phyloP scores from a whole-genome alignment of 2,113 vertebrate species.

The Ariopsis seemanni region DNA sequence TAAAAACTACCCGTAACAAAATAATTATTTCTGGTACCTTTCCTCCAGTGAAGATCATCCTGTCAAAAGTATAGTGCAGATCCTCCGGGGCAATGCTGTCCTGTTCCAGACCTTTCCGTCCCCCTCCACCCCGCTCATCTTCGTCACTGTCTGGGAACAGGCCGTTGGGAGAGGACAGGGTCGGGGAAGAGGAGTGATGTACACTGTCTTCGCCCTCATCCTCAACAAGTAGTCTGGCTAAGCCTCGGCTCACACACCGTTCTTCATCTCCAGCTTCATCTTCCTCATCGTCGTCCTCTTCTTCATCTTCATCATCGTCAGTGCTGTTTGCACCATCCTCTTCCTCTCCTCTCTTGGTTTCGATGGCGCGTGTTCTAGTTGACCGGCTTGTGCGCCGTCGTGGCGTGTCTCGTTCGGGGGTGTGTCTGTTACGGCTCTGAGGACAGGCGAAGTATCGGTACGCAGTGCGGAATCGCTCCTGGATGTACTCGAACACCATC shows the following conservation, averaged over 20 bases:
- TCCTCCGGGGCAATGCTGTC: constrained; percentile 73
- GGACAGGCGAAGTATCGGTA: constrained; percentile 97
- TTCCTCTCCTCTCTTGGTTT: constrained; percentile 25
- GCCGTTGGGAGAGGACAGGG: constrained; percentile 67
- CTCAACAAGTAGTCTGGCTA: constrained; percentile 14
- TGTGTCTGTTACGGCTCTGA: constrained; percentile 79
- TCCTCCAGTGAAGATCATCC: constrained; percentile 94
- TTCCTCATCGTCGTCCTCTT: constrained; percentile 40
- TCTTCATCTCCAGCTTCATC: constrained; percentile 20
- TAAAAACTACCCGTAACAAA: not conserved
- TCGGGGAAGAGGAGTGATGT: constrained; percentile 40
- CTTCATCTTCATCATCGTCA: constrained; percentile 46
- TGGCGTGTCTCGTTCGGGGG: constrained; percentile 2
- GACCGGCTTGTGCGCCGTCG: not conserved
- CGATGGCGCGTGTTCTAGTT: not conserved
- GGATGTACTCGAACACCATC: constrained; percentile 98
- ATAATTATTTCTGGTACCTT: constrained; percentile 75
- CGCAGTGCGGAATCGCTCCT: constrained; percentile 91
- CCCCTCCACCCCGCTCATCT: constrained; percentile 60
- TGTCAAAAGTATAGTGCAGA: constrained; percentile 91
- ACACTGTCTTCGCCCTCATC: constrained; percentile 43
- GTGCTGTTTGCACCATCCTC: constrained; percentile 5
- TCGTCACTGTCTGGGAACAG: constrained; percentile 69
- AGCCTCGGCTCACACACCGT: constrained; percentile 24
- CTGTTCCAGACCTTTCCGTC: constrained; percentile 67